These are phyloP conservation scores for Thaumatotibia leucotreta DNA, from an alignment of 1,140 invertebrate genomes.

Conservation along the genomic window DNA sequence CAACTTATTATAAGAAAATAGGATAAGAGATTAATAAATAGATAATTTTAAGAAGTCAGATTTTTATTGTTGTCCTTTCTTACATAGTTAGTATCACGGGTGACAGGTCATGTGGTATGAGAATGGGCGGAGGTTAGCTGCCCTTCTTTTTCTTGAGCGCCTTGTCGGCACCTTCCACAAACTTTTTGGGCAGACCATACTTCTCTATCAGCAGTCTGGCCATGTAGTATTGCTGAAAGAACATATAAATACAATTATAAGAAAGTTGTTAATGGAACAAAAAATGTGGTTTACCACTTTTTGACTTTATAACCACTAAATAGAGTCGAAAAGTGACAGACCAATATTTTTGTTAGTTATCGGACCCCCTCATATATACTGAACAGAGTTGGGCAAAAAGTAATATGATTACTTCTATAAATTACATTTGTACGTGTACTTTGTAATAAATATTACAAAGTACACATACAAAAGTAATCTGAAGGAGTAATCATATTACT, in stretches of 20 bases:
- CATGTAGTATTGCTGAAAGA: slow-evolving; percentile 66
- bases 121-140: slow-evolving; percentile 1
- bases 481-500: no score
- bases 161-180: slow-evolving; percentile 72
- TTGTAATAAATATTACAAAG: no score
- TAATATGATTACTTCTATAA: no score
- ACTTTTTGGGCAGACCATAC: slow-evolving; percentile 72
- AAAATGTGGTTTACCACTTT: no score
- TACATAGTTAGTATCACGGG: slow-evolving; percentile 1
- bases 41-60: slow-evolving; percentile 10
- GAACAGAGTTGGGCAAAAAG: no score
- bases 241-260: slow-evolving; percentile 18
- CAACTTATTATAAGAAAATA: slow-evolving; percentile 6
- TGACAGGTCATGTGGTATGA: background rate
- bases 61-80: slow-evolving; percentile 8
- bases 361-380: no score
- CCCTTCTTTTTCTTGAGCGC: slow-evolving; percentile 70
- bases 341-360: no score
- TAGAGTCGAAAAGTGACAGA: no score
- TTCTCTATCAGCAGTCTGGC: slow-evolving; percentile 71
- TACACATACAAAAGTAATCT: no score
- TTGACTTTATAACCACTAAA: no score
- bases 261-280: no score
- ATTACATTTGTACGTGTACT: no score
- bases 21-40: slow-evolving; percentile 9